Conservation (phyloP, 37 sponge, comb jelly and placozoan genomes). For the Crambe crambe region DNA sequence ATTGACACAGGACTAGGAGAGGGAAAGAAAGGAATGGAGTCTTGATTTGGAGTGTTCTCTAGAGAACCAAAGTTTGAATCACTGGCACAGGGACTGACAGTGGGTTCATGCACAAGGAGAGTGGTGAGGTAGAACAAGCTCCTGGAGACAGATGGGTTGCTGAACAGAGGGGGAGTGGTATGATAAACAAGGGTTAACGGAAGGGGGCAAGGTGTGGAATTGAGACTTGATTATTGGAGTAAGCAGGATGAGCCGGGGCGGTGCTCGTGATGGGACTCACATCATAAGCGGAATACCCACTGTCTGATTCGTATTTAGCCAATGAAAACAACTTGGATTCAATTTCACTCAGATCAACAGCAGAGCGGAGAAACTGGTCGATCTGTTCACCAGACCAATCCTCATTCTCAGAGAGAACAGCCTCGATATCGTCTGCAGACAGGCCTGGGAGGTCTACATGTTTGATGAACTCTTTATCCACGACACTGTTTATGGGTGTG, state of each 20-base stretch:
- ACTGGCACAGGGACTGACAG: slow-evolving; percentile 10
- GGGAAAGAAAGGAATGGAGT: not conserved
- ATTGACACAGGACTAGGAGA: slow-evolving; percentile 1
- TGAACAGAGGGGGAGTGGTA: slow-evolving; percentile 6
- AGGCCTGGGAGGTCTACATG: slow-evolving; percentile 50
- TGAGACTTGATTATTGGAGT: not conserved
- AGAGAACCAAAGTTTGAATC: slow-evolving; percentile 4
- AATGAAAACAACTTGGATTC: slow-evolving; percentile 32
- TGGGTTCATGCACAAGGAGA: not conserved
- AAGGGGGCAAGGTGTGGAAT: not conserved
- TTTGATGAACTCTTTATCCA: slow-evolving; percentile 35
- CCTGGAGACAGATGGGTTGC: not conserved
- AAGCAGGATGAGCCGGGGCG: not conserved
- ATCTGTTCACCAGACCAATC: slow-evolving; percentile 65
- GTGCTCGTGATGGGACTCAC: slow-evolving; percentile 49
- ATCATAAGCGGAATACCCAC: slow-evolving; percentile 64
- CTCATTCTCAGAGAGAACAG: slow-evolving; percentile 44
- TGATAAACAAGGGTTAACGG: not conserved
- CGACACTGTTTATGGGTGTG: not conserved
- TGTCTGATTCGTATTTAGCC: slow-evolving; percentile 60
- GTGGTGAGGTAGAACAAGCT: not conserved
- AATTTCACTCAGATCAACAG: slow-evolving; percentile 48
- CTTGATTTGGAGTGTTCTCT: slow-evolving; percentile 22
- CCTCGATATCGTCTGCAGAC: slow-evolving; percentile 50
- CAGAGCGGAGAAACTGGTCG: slow-evolving; percentile 33